Evolutionary conservation across 2,113 vertebrate species (phyloP).

Genomic region (Pyxicephalus adspersus): DNA sequence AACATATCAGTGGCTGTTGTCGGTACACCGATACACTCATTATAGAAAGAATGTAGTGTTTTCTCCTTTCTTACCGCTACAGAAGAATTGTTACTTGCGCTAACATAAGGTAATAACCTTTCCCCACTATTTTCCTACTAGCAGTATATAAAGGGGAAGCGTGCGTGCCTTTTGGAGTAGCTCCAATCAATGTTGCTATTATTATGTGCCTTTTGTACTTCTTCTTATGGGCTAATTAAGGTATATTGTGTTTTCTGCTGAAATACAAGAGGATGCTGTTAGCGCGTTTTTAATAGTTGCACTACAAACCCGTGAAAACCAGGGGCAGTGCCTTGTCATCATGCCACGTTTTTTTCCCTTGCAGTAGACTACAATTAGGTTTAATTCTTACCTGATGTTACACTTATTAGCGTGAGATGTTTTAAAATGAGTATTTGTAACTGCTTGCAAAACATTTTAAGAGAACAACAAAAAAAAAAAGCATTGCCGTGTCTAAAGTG

Average conservation of each 20-base stretch:
- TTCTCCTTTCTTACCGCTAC: background rate
- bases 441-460: conserved; percentile 65
- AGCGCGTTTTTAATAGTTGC: conserved; percentile 54
- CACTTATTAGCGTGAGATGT: conserved; percentile 72
- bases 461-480: conserved; percentile 60
- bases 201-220: conserved; percentile 51
- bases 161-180: conserved; percentile 31
- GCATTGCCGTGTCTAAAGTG: conserved; percentile 75
- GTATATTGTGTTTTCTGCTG: conserved; percentile 56
- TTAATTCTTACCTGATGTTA: conserved; percentile 74
- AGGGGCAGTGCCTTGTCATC: conserved; percentile 41
- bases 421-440: conserved; percentile 65
- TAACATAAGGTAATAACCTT: conserved; percentile 41
- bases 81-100: conserved; percentile 36
- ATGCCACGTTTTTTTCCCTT: conserved; percentile 28
- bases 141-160: conserved; percentile 28
- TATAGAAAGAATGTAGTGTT: conserved; percentile 19
- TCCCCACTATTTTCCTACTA: conserved; percentile 30
- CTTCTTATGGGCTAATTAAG: conserved; percentile 54
- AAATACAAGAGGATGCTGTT: conserved; percentile 53
- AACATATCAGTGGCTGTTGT: conserved; percentile 11
- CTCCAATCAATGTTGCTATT: conserved; percentile 54
- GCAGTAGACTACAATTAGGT: conserved; percentile 59
- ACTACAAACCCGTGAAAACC: conserved; percentile 59
- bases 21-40: conserved; percentile 26